A percentile compares a stretch with the other conserved stretches of the same genome.
These are phyloP conservation scores for Synanthedon myopaeformis DNA, from an alignment of 2,888 invertebrate genomes.

Conservation along the genomic window DNA sequence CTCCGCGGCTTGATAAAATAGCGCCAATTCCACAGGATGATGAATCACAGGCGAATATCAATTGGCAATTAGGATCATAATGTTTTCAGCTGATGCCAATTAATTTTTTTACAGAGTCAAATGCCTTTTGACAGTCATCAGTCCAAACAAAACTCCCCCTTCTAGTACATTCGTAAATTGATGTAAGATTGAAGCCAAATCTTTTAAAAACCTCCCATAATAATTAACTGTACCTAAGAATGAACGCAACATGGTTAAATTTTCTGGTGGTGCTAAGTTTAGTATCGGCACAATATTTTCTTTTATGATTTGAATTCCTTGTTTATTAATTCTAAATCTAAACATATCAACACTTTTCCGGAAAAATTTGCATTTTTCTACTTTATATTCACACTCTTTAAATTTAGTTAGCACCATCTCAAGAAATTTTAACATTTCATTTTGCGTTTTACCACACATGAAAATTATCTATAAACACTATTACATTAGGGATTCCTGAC, in stretches of 20 bases:
- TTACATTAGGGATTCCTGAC: background rate
- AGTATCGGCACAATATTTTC: background rate
- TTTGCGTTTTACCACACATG: slow-evolving; percentile 2
- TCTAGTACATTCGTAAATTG: slow-evolving; percentile 3
- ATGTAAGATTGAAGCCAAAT: slow-evolving; percentile 4
- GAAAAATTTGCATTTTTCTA: background rate
- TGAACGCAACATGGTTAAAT: background rate
- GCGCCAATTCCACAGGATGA: slow-evolving; percentile 4
- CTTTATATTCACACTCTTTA: background rate
- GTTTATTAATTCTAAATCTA: background rate
- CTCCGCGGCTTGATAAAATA: slow-evolving; percentile 5
- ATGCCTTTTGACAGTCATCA: slow-evolving; percentile 2
- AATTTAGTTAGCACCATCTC: background rate
- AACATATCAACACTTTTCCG: background rate
- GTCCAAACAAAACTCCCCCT: slow-evolving; percentile 3
- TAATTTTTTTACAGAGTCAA: slow-evolving; percentile 1
- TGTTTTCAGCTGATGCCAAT: background rate
- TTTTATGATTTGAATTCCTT: background rate
- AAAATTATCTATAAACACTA: slow-evolving; percentile 6
- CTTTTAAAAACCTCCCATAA: slow-evolving; percentile 3
- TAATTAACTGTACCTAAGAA: slow-evolving; percentile 4
- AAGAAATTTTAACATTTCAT: background rate
- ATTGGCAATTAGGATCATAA: background rate
- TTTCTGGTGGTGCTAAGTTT: background rate
- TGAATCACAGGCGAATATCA: slow-evolving; percentile 8